Percentiles rank a stretch among this genome's conserved stretches.
phyloP scores from a whole-genome alignment of 2,888 invertebrate genomes.

The Lycaena phlaeas region DNA sequence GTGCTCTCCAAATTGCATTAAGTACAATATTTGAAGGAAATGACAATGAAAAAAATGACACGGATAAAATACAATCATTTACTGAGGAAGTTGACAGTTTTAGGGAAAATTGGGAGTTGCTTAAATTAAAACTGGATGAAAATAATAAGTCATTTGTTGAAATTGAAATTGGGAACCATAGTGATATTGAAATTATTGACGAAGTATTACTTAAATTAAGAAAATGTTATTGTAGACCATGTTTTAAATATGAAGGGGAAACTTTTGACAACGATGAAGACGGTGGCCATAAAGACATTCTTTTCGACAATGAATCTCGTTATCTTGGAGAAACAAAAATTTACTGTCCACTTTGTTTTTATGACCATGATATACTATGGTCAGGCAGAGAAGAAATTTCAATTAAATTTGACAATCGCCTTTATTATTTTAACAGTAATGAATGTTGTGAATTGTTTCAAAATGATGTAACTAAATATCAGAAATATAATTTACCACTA shows the following conservation, averaged over 20 bases:
- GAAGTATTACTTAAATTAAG: constrained; percentile 47
- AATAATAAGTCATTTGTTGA: constrained; percentile 44
- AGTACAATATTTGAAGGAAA: constrained; percentile 14
- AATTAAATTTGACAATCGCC: constrained; percentile 63
- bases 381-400: constrained; percentile 73
- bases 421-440: constrained; percentile 67
- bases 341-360: constrained; percentile 76
- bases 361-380: constrained; percentile 69
- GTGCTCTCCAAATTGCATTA: constrained; percentile 24
- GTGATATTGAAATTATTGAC: constrained; percentile 44
- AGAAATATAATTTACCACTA: constrained; percentile 52
- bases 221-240: constrained; percentile 37
- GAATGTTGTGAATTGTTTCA: constrained; percentile 62
- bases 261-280: constrained; percentile 30
- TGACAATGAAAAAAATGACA: constrained; percentile 13
- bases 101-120: constrained; percentile 45
- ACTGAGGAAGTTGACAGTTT: constrained; percentile 42
- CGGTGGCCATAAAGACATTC: constrained; percentile 37
- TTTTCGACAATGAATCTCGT: constrained; percentile 38
- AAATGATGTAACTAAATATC: constrained; percentile 58
- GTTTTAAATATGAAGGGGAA: constrained; percentile 34
- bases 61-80: constrained; percentile 26
- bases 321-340: constrained; percentile 70
- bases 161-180: constrained; percentile 58
- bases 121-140: constrained; percentile 57